These are phyloP conservation scores for Leptatherina wallacei DNA, from an alignment of 2,797 vertebrate species.

Conservation along the genomic window DNA sequence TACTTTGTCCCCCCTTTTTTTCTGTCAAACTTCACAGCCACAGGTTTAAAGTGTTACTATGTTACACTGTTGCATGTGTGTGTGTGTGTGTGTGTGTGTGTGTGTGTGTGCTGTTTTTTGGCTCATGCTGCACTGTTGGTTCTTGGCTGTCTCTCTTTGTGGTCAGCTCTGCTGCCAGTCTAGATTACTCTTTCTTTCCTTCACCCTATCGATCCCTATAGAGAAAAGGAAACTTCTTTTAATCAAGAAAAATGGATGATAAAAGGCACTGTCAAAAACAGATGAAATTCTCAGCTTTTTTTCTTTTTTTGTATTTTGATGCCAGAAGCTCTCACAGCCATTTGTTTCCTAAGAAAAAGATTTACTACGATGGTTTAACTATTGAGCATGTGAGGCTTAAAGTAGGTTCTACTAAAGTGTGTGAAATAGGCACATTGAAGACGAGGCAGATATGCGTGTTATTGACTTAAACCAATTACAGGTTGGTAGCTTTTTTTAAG, in stretches of 20 bases:
- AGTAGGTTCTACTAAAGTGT: not conserved
- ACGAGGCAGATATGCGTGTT: not conserved
- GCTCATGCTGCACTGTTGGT: slow-evolving; percentile 35
- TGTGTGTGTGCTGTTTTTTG: slow-evolving; percentile 23
- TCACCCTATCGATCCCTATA: slow-evolving; percentile 43
- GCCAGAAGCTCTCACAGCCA: not conserved
- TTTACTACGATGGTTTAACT: not conserved
- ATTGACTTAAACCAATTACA: not conserved
- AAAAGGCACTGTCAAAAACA: slow-evolving; percentile 20
- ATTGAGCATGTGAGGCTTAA: not conserved
- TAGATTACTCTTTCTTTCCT: slow-evolving; percentile 47
- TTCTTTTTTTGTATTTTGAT: not conserved
- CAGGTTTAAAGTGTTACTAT: slow-evolving; percentile 11
- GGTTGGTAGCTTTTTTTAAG: not conserved
- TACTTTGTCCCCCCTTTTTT: not conserved
- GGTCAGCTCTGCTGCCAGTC: slow-evolving; percentile 54
- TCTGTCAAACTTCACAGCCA: not conserved
- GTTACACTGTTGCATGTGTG: slow-evolving; percentile 11
- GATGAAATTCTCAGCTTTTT: slow-evolving; percentile 14
- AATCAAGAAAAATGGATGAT: slow-evolving; percentile 55
- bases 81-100: not conserved
- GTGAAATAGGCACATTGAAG: not conserved
- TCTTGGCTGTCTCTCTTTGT: slow-evolving; percentile 40
- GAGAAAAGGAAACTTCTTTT: slow-evolving; percentile 46
- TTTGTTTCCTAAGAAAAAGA: too few relatives aligned